Percentiles rank a stretch among this genome's conserved stretches.
Evolutionary conservation across 2,797 vertebrate genomes (phyloP).

Genomic region (Acropternis orthonyx): DNA sequence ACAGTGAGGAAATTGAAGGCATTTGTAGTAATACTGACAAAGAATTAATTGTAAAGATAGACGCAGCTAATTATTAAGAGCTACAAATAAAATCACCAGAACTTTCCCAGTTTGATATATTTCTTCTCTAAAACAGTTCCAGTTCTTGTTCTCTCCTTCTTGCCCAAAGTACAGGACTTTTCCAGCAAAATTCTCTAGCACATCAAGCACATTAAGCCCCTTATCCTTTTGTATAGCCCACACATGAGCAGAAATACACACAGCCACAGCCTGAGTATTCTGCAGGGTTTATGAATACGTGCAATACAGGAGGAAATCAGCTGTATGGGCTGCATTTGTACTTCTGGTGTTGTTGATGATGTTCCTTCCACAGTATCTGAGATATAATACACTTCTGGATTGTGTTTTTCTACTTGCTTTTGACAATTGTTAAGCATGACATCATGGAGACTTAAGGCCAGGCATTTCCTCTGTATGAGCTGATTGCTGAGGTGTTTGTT

Average conservation of each 20-base stretch:
- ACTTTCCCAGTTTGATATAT: background rate
- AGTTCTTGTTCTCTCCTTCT: background rate
- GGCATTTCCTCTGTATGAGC: background rate
- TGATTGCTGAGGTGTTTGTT: background rate
- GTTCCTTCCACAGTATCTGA: background rate
- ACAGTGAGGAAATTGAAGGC: slow-evolving; percentile 36
- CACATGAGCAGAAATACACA: background rate
- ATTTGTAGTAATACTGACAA: slow-evolving; percentile 28
- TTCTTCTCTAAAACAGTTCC: background rate
- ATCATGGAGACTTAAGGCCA: background rate
- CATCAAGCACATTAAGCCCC: background rate
- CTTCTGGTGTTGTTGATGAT: background rate
- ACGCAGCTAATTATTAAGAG: background rate
- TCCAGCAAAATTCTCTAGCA: background rate
- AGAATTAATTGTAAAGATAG: slow-evolving; percentile 49
- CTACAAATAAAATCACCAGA: background rate
- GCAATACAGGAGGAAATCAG: background rate
- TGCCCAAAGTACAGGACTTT: background rate
- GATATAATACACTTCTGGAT: background rate
- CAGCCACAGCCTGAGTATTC: background rate
- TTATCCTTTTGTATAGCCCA: background rate
- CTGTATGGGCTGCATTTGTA: background rate
- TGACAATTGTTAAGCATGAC: background rate
- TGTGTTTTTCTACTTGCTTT: background rate
- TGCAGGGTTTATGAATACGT: background rate